Evolutionary conservation across 1,140 invertebrate genomes (phyloP).

Genomic region (Acromyrmex heyeri): DNA sequence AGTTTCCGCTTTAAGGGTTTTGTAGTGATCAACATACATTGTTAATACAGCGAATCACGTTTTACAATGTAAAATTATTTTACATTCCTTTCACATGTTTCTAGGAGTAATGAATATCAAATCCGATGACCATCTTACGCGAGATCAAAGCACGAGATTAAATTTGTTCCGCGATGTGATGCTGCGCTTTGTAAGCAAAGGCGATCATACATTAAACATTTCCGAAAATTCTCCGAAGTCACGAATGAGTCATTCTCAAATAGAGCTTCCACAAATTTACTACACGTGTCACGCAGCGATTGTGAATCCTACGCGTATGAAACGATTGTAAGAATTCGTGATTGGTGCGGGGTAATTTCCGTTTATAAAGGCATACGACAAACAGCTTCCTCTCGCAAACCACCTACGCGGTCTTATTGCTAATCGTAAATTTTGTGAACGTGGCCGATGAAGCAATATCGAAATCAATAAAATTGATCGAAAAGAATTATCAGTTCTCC

Average conservation of each 20-base stretch:
- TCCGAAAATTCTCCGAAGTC: constrained; percentile 22
- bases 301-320: background rate
- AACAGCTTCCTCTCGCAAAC: constrained; percentile 71
- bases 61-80: background rate
- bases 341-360: constrained; percentile 49
- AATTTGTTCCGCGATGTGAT: background rate
- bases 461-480: background rate
- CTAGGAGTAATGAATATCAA: background rate
- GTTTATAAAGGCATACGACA: constrained; percentile 74
- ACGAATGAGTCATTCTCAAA: constrained; percentile 15
- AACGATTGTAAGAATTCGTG: constrained; percentile 53
- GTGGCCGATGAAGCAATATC: background rate
- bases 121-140: background rate
- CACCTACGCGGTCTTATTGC: constrained; percentile 66
- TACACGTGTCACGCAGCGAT: constrained; percentile 15
- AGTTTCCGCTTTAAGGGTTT: constrained; percentile 1
- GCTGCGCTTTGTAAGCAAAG: background rate
- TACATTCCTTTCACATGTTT: background rate
- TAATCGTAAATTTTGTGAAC: constrained; percentile 35
- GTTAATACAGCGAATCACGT: background rate
- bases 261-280: constrained; percentile 52
- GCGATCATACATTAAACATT: background rate
- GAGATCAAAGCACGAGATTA: background rate
- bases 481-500: background rate
- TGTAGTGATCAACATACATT: background rate